Conservation (phyloP, 2,888 invertebrate genomes). For the Diarsia rubi region DNA sequence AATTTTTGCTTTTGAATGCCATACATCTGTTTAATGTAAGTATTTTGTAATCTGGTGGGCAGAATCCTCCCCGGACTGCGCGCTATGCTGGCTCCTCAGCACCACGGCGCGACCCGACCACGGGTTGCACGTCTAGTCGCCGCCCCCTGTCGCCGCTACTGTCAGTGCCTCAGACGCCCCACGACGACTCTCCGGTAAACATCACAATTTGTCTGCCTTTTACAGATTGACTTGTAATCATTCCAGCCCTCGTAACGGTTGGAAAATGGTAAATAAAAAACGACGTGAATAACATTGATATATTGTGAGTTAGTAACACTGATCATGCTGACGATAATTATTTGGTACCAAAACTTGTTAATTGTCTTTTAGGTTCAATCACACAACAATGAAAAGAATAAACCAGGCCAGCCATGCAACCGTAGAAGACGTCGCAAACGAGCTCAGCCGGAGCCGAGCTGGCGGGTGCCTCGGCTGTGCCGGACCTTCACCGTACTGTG, state of each 20-base stretch:
- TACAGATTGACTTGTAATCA: not conserved
- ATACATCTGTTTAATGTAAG: not conserved
- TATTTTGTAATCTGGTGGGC: constrained; percentile 33
- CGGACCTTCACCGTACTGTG: constrained; percentile 65
- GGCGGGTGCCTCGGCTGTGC: constrained; percentile 72
- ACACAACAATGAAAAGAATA: constrained; percentile 42
- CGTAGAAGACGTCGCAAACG: constrained; percentile 44
- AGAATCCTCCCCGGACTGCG: constrained; percentile 78
- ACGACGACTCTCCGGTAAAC: constrained; percentile 56
- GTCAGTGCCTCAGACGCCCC: constrained; percentile 54
- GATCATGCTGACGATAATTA: not conserved
- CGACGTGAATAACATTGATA: not conserved
- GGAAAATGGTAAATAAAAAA: not conserved
- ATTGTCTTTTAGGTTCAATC: constrained; percentile 34
- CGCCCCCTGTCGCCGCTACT: constrained; percentile 51
- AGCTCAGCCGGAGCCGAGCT: constrained; percentile 43
- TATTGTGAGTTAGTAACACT: not conserved
- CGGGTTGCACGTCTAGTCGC: constrained; percentile 46
- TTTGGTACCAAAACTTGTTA: not conserved
- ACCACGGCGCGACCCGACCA: constrained; percentile 66
- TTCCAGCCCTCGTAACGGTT: not conserved
- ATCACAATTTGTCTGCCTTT: not conserved
- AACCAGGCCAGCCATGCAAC: constrained; percentile 28
- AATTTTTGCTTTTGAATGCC: not conserved
- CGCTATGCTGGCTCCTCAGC: constrained; percentile 82